Evolutionary conservation across 2,888 invertebrate species (phyloP), one percentile per base, ranked within the genome.

Genomic region (Nudaria mundana): DNA sequence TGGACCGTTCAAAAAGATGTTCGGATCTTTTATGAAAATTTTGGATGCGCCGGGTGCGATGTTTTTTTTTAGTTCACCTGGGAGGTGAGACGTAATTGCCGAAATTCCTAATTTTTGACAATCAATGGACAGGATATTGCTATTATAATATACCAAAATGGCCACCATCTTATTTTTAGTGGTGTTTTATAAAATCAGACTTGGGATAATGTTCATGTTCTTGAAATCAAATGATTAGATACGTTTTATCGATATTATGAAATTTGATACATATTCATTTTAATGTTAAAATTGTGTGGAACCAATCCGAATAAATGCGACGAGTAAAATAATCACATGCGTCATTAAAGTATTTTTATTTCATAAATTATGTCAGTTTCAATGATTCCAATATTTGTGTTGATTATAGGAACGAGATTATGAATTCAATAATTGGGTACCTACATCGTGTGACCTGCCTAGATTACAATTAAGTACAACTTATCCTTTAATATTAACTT

Each of bases 31-130:
- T 80, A 78, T 76, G 79, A 81, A 81, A 81, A 80, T 76, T n/a
- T 78, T 78, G 72, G 80, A 81, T 79, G 80, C 71, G 72, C 75
- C 79, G 81, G 85, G 80, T 84, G 84, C 78, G 71, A 76, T 54
- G 59, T 48, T 75, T 71, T 81, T 76, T 65, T 52, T 51, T 49
- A 56, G 61, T 76, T 83, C 79, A 76, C 86, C 82, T 87, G 87
- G 86, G 87, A 86, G 87, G 87, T 81, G 82, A 72, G 81, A 76
- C 72, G 76, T 86, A 86, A 87, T 87, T 86, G 86, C 79, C 85
- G 82, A 86, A 83, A 86, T 86, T 84, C 85, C 85, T 76, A 83
- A 84, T 83, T 87, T 86, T 87, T 84, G 84, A 86, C 86, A 86
- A 86, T 87, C 85, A 83, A 81, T 83, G 83, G 84, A 77, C 84